Conservation (phyloP, 2,888 invertebrate genomes). For the Lithophane leautieri region DNA sequence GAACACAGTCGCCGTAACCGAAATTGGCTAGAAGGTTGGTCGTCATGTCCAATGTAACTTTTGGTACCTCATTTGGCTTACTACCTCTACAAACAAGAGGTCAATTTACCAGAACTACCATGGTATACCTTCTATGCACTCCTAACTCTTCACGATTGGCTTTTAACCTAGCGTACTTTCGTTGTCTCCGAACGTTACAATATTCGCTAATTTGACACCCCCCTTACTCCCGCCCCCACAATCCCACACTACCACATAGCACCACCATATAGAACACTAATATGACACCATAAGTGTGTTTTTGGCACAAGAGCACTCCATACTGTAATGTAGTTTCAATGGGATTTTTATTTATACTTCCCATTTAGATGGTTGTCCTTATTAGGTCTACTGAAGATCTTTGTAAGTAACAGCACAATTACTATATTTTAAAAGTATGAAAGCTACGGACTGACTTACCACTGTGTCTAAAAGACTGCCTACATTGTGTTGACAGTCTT, state of each 20-base stretch:
- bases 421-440: neutral
- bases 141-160: conserved; percentile 52
- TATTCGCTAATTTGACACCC: conserved; percentile 71
- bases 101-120: neutral
- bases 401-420: neutral
- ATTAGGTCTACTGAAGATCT: neutral
- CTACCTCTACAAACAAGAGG: too few relatives aligned
- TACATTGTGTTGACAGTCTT: too few relatives aligned
- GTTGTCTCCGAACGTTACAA: conserved; percentile 72
- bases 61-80: too few relatives aligned
- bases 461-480: too few relatives aligned
- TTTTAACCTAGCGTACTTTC: conserved; percentile 70
- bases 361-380: conserved; percentile 21
- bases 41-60: too few relatives aligned
- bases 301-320: conserved; percentile 59
- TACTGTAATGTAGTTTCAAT: conserved; percentile 58
- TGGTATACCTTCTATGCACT: conserved; percentile 21
- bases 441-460: neutral
- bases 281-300: conserved; percentile 65
- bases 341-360: conserved; percentile 50
- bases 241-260: neutral
- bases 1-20: too few relatives aligned
- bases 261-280: conserved; percentile 31
- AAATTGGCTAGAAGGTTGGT: too few relatives aligned
- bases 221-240: neutral